Evolutionary conservation across 1,140 invertebrate genomes (phyloP), one percentile per base, ranked within the genome.

Genomic region (Drosophila lowei): DNA sequence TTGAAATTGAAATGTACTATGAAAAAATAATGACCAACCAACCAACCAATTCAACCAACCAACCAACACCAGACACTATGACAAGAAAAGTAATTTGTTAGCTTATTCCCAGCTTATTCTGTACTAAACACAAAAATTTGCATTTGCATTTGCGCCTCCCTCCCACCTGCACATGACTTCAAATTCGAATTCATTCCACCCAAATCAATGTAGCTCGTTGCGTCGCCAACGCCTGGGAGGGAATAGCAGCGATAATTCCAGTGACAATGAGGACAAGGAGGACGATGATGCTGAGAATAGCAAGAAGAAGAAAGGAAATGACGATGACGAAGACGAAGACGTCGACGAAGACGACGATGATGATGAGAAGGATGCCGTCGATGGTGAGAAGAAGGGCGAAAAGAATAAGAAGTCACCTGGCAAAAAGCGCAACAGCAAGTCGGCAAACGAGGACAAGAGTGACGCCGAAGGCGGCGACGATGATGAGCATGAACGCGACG

Each of bases 401-500:
- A 46, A 77, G 68, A 63, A 44, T 43, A 84, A 89, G 48, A 88
- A 89, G 56, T 73, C 79, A 47, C 53, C 79, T 23, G 66, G 41
- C 21, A 81, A 85, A 62, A 90, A 86, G 53, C 79, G 79, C 30
- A 89, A 52, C 56, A 62, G 61, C 64, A 84, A 89, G 38, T 47
- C 54, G 43, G 52, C 64, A 16, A 74, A 52, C 15, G 77, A 88
- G 56, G 91, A 90, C 57, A 90, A 89, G 43, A 90, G 92, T 7
- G 92, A 92, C 50, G 91, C 92, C 21, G 91, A 91, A 28, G 83
- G 89, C 16, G 85, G 91, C 52, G 86, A 89, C 38, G 90, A 93
- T 7, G 91, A 93, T 61, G 91, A 92, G 41, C 91, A 91, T 46
- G 84, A 89, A 18, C 88, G 89, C 13, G 92, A 92, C 21, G 90